Evolutionary conservation across 2,113 vertebrate species (phyloP).

Genomic region (Percina caprodes): DNA sequence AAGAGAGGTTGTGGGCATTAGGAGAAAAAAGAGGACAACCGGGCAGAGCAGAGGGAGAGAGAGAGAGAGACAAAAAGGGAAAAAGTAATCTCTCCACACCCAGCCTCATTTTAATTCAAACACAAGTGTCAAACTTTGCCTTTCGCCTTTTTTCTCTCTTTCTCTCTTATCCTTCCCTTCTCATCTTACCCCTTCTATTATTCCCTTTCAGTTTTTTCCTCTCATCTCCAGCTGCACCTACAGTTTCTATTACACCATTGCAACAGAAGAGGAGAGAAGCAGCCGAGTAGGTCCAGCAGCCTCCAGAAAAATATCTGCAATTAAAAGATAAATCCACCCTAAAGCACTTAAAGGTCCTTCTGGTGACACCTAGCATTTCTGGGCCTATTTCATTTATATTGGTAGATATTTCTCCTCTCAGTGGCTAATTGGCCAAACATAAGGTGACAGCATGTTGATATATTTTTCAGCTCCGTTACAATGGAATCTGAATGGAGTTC

Average conservation of each 20-base stretch:
- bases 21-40: slow-evolving; percentile 46
- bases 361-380: slow-evolving; percentile 8
- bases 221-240: slow-evolving; percentile 48
- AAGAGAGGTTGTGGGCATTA: slow-evolving; percentile 52
- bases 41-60: slow-evolving; percentile 39
- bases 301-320: slow-evolving; percentile 44
- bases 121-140: slow-evolving; percentile 51
- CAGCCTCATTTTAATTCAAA: slow-evolving; percentile 75
- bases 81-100: slow-evolving; percentile 70
- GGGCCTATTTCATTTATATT: background rate
- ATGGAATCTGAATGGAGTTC: slow-evolving; percentile 21
- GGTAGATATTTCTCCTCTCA: background rate
- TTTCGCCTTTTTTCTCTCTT: slow-evolving; percentile 34
- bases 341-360: slow-evolving; percentile 24
- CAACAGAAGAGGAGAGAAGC: slow-evolving; percentile 33
- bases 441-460: background rate
- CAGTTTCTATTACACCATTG: slow-evolving; percentile 51
- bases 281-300: slow-evolving; percentile 9
- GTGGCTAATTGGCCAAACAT: slow-evolving; percentile 13
- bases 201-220: slow-evolving; percentile 59
- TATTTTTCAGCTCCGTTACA: background rate
- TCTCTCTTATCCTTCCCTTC: slow-evolving; percentile 38
- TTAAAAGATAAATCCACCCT: slow-evolving; percentile 63
- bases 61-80: slow-evolving; percentile 58
- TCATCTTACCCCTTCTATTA: slow-evolving; percentile 52